Evolutionary conservation across 1,140 invertebrate genomes (phyloP), one percentile per base, ranked within the genome.

Genomic region (Monomorium pharaonis): DNA sequence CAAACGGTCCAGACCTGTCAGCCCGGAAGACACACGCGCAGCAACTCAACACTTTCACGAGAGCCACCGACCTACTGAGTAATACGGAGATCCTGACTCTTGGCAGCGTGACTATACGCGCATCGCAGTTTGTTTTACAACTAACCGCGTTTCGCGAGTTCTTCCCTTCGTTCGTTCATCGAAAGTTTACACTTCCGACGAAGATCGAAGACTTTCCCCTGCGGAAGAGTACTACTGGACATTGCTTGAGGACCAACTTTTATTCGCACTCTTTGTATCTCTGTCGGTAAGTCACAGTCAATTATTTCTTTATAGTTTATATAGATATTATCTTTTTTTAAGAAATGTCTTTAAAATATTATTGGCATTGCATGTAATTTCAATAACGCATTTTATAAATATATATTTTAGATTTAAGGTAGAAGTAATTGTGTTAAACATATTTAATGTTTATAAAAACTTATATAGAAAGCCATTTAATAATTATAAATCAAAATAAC

Each of bases 1-100:
- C 94, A 95, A 95, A 95, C 94, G 94, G 93, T 95, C 94, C 94
- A 95, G 94, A 95, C 95, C 94, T 94, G 91, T 93, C 91, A 90
- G 91, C 89, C 89, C 88, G 88, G 83, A 88, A 90, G 86, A 85
- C 78, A 87, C 86, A 81, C 88, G 88, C 89, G 78, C 86, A 74
- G 51, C 76, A 77, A 83, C 49, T 87, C 75, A 65, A 37, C 60
- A 37, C 47, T 70, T 80, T 70, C n/a, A 74, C 56, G 42, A 63
- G 42, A 63, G 70, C 69, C 49, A 85, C 65, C 72, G 42, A 56
- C 49, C 54, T 62, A 33, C 21, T 44, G 51, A 74, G 24, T 67
- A 81, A 21, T 30, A 51, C 30, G 44, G 76, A 63, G 56, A 30
- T 72, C 33, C 42, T 21, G 27, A 63, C 75, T 49, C 42, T 67